A percentile compares a stretch with the other conserved stretches of the same genome.
Evolutionary conservation across 2,797 vertebrate genomes (phyloP).

Genomic region (Synanceia verrucosa): DNA sequence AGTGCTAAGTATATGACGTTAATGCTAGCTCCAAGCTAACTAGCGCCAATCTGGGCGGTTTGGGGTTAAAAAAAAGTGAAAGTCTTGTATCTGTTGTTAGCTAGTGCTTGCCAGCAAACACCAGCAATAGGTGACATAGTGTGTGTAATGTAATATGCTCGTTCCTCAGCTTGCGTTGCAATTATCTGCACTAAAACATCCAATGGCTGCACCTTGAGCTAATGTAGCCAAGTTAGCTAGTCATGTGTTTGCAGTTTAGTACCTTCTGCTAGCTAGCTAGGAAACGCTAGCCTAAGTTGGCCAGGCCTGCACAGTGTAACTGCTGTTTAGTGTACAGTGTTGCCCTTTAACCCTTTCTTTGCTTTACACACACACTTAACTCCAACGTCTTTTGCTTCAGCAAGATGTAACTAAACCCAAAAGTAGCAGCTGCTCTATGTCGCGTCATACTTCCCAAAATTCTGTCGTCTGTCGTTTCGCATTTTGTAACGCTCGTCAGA

Average conservation of each 20-base stretch:
- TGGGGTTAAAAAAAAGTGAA: constrained; percentile 73
- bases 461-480: neutral
- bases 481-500: neutral
- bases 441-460: neutral
- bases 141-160: neutral
- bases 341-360: constrained; percentile 76
- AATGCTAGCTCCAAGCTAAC: constrained; percentile 70
- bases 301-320: constrained; percentile 70
- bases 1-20: constrained; percentile 56
- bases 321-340: constrained; percentile 59
- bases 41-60: constrained; percentile 75
- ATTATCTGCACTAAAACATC: constrained; percentile 12
- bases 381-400: neutral
- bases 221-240: constrained; percentile 76
- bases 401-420: neutral
- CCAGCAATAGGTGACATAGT: neutral
- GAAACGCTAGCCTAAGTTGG: constrained; percentile 70
- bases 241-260: constrained; percentile 71
- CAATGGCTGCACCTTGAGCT: constrained; percentile 59
- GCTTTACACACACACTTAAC: neutral
- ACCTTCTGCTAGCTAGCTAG: constrained; percentile 74
- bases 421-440: neutral
- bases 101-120: constrained; percentile 25
- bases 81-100: constrained; percentile 48
- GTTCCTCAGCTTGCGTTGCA: neutral